A percentile compares a stretch with the other conserved stretches of the same genome.
These are phyloP conservation scores for Drosophila borealis DNA, from an alignment of 2,888 invertebrate species.

Conservation along the genomic window DNA sequence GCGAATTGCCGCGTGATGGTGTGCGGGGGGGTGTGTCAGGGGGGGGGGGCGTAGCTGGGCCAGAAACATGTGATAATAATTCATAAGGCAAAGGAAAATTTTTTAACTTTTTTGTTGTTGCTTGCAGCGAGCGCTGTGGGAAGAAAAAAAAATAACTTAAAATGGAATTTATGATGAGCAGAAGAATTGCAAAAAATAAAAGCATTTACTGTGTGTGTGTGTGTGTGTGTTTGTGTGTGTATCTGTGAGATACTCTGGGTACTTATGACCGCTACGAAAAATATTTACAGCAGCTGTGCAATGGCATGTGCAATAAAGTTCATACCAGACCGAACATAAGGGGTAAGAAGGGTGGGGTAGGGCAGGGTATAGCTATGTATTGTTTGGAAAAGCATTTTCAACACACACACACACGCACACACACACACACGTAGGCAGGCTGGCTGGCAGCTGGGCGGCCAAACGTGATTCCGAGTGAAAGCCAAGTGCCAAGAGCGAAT, in stretches of 20 bases:
- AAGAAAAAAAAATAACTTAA: constrained; percentile 23
- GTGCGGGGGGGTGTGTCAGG: not conserved
- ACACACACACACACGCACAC: not conserved
- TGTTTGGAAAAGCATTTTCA: constrained; percentile 50
- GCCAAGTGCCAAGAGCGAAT: constrained; percentile 70
- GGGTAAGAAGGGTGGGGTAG: constrained; percentile 11
- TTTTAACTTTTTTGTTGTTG: constrained; percentile 12
- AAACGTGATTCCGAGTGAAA: constrained; percentile 71
- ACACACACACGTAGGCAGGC: not conserved
- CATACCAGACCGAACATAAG: constrained; percentile 32
- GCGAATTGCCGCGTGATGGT: not conserved
- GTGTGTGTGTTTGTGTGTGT: constrained; percentile 25
- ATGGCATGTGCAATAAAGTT: constrained; percentile 66
- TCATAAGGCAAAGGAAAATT: constrained; percentile 20
- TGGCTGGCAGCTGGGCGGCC: constrained; percentile 10
- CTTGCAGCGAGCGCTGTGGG: constrained; percentile 1
- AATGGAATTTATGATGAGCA: constrained; percentile 49
- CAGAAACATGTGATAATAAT: constrained; percentile 24
- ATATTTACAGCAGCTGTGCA: constrained; percentile 64
- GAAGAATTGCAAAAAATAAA: constrained; percentile 33
- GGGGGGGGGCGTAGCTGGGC: not conserved
- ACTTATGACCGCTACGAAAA: constrained; percentile 56
- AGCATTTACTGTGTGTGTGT: constrained; percentile 19
- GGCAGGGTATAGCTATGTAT: constrained; percentile 20
- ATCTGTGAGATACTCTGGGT: constrained; percentile 33